Base-by-base conservation (phyloP, 2,888 invertebrate species). In the Lepidochrysops patricia region DNA sequence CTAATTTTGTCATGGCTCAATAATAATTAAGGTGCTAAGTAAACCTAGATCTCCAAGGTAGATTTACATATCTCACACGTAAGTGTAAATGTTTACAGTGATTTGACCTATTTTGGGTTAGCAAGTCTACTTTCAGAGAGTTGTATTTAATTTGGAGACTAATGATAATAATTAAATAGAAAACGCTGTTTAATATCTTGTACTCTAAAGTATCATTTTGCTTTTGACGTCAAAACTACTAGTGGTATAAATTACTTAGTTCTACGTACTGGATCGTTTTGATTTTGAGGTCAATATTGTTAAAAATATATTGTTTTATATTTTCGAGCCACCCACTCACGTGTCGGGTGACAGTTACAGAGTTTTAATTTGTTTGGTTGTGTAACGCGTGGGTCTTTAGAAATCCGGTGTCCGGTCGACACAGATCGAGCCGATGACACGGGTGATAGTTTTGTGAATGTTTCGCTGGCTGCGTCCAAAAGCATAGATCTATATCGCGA, bases 381-480 rank as follows among this genome's bases (percentile, higher is more conserved):
- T 63, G 72, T 74, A 70, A 62, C 62, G 74, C 72, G 77, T 79
- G 73, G 79, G 80, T 43, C 65, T 69, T 76, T 73, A 71, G 69
- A 71, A 72, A 73, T 72, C 72, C 69, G 69, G 72, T 79, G 82
- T 85, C 84, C 86, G 85, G 82, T 80, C 84, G 86, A 84, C 86
- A 85, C 73, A 85, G 77, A 76, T 84, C 66, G 65, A 65, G 63
- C 65, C 70, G 85, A 85, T 85, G 80, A 78, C 81, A 82, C 70
- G 69, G 61, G 67, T 66, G 86, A 87, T 86, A 83, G 72, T 72
- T 79, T 84, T 79, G 71, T 72, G 67, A 64, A 69, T 70, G 69
- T 70, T 67, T 66, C 71, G 71, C 67, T 71, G 63, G 64, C 68
- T 75, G 70, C 64, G 60, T 32, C 56, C 15, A 19, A 34, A 57